A percentile compares a stretch with the other conserved stretches of the same genome.
These are phyloP conservation scores for Teleogryllus oceanicus DNA, from an alignment of 2,888 invertebrate genomes.

Conservation along the genomic window DNA sequence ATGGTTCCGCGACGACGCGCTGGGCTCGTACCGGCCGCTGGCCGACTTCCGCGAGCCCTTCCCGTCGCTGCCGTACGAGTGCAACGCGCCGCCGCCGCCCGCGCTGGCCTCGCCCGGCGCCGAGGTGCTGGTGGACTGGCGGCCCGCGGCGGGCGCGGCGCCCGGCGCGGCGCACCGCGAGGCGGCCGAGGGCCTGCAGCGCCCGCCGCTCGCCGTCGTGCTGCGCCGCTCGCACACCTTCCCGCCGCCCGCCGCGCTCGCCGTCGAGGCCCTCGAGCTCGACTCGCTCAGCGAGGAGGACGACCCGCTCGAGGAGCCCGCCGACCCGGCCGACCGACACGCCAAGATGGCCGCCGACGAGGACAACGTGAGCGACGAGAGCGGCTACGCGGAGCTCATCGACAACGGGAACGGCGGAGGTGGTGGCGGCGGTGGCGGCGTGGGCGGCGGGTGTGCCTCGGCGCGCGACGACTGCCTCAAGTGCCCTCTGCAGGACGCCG, in stretches of 20 bases:
- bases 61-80: background rate
- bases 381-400: conserved; percentile 77
- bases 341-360: conserved; percentile 50
- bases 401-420: conserved; percentile 26
- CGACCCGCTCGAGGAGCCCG: conserved; percentile 43
- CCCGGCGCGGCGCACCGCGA: conserved; percentile 22
- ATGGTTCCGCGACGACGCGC: background rate
- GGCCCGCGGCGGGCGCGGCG: conserved; percentile 24
- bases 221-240: conserved; percentile 47
- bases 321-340: conserved; percentile 18
- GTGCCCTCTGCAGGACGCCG: conserved; percentile 5
- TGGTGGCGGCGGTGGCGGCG: conserved; percentile 26
- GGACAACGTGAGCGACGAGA: conserved; percentile 78
- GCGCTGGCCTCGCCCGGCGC: no score
- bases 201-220: conserved; percentile 36
- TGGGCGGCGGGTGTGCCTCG: background rate
- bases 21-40: background rate
- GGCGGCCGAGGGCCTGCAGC: conserved; percentile 24
- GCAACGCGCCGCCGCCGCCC: background rate
- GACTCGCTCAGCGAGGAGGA: conserved; percentile 45
- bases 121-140: conserved; percentile 23
- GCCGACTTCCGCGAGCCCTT: background rate
- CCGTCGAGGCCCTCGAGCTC: conserved; percentile 39
- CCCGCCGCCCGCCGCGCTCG: conserved; percentile 49
- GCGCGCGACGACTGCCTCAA: background rate